Evolutionary conservation across 2,113 vertebrate species (phyloP).

Genomic region (Arvicanthis niloticus): DNA sequence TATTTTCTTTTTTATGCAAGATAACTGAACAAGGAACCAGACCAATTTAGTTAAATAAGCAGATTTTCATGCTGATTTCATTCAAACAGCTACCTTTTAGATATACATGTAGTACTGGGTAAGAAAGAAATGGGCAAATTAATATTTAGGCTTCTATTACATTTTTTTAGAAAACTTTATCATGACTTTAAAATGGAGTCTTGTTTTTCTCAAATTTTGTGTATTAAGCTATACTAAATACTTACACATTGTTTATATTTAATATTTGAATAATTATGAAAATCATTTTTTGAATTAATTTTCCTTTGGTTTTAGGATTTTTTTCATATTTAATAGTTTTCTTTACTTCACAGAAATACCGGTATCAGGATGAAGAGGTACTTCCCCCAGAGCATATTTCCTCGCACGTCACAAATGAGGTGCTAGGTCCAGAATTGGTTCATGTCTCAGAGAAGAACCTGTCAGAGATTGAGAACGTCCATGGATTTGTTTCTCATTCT

Average conservation of each 20-base stretch:
- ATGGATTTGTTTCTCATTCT: conserved; percentile 96
- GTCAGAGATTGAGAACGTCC: conserved; percentile 96
- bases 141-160: conserved; percentile 1
- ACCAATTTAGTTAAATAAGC: conserved; percentile 17
- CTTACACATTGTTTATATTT: conserved; percentile 25
- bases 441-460: conserved; percentile 97
- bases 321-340: conserved; percentile 52
- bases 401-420: conserved; percentile 91
- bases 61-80: conserved; percentile 32
- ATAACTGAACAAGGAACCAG: not conserved
- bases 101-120: not conserved
- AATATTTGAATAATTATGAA: conserved; percentile 50
- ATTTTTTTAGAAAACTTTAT: conserved; percentile 40
- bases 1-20: not conserved
- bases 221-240: not conserved
- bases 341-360: conserved; percentile 92
- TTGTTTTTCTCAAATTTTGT: conserved; percentile 18
- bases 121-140: not conserved
- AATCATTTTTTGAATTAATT: conserved; percentile 43
- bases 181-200: conserved; percentile 22
- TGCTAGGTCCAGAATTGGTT: conserved; percentile 93
- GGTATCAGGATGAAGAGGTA: conserved; percentile 95
- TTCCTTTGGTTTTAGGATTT: conserved; percentile 4
- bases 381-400: conserved; percentile 94
- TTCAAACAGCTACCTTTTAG: conserved; percentile 44